Evolutionary conservation across 2,888 invertebrate genomes (phyloP), one percentile per base, ranked within the genome.

Genomic region (Thelaira solivaga): DNA sequence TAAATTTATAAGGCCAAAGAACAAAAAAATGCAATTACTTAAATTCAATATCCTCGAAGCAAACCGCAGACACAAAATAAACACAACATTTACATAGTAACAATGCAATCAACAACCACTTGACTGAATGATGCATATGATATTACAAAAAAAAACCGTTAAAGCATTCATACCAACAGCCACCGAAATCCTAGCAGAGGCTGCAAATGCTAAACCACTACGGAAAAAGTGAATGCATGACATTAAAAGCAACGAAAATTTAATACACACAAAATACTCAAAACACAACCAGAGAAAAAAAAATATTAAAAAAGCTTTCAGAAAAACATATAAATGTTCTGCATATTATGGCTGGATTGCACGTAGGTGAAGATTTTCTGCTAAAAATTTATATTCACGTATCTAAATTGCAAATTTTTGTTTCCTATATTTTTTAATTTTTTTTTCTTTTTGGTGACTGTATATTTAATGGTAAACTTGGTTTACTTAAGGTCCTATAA

Each of bases 41-140:
- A 62, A 71, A 61, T 43, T 61, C 51, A 41, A 71, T 53, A 71
- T 18, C 49, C 43, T 71, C 43, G 31, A 53, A 53, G n/a, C 24
- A 71, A 53, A 71, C 51, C 71, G 34, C 51, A 62, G 61, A 61
- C 51, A 53, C 43, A 53, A 71, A 43, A 71, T 51, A 53, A 71
- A 62, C 51, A 62, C 34, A 43, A 39, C 39, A 59, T 68, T 68
- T 68, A 59, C 59, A 59, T 41, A 41, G 51, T 43, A 41, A 57
- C 36, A 65, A 39, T 51, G 31, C 57, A 59, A 65, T 65, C 57
- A 73, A 41, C 57, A 73, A 55, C 36, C 45, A 72, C 72, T 72
- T 64, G 72, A 64, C 39, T 65, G 73, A 65, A 29, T 73, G 47
- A 64, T 73, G 47, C 72, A 55, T 57, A 18, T 61, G 47, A 39